Percentiles rank a stretch among this genome's conserved stretches.
These are phyloP conservation scores for Oceanites oceanicus DNA, from an alignment of 2,113 vertebrate genomes.

Conservation along the genomic window DNA sequence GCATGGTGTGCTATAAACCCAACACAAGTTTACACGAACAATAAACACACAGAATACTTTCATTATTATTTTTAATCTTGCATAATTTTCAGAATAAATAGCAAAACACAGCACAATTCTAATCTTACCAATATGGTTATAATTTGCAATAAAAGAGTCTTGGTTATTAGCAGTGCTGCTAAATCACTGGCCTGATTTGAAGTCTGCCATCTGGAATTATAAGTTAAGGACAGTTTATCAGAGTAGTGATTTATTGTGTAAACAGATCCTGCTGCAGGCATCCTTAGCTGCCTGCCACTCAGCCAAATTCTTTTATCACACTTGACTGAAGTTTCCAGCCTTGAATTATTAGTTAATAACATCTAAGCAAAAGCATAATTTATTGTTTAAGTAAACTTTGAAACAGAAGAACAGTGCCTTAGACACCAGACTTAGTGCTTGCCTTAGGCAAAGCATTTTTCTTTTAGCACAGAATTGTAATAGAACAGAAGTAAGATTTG, in stretches of 20 bases:
- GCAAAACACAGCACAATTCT: background rate
- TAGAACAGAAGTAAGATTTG: background rate
- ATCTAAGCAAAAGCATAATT: background rate
- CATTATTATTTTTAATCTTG: background rate
- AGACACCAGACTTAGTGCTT: background rate
- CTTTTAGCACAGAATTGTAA: background rate
- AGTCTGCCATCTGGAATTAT: conserved; percentile 11
- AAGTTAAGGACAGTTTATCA: conserved; percentile 9
- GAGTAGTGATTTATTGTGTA: background rate
- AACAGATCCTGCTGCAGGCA: conserved; percentile 6
- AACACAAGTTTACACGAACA: background rate
- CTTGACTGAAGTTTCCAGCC: conserved; percentile 27
- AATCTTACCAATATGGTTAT: background rate
- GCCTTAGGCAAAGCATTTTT: background rate
- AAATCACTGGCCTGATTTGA: background rate
- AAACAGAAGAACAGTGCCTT: background rate
- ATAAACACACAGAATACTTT: background rate
- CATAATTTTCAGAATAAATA: background rate
- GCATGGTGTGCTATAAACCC: background rate
- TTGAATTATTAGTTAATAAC: conserved; percentile 54
- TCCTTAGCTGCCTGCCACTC: background rate
- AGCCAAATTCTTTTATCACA: background rate
- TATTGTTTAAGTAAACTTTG: conserved; percentile 29
- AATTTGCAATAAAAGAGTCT: background rate
- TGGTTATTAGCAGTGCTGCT: background rate